These are phyloP conservation scores for Choristoneura fumiferana DNA, from an alignment of 1,140 invertebrate genomes.

Conservation along the genomic window DNA sequence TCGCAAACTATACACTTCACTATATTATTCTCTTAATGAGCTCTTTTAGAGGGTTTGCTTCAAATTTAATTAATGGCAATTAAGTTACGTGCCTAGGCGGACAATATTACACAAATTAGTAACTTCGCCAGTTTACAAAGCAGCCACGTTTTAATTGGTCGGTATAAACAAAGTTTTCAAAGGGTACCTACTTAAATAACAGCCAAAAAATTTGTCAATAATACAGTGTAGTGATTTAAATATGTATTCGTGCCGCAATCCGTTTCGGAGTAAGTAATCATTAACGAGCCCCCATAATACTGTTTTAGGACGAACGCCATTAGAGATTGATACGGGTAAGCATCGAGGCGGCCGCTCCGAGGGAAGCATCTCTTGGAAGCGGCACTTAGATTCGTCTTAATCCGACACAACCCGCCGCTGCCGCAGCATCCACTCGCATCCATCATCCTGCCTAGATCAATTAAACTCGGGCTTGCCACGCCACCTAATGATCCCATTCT, in stretches of 20 bases:
- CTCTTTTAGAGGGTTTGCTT: constrained; percentile 41
- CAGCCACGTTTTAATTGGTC: no score
- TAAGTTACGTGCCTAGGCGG: constrained; percentile 19
- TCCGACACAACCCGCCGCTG: constrained; percentile 26
- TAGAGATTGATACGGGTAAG: constrained; percentile 14
- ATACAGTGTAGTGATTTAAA: no score
- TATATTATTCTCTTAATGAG: constrained; percentile 44
- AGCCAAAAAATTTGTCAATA: no score
- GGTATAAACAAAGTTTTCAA: no score
- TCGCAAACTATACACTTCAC: constrained; percentile 48
- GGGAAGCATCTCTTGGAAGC: constrained; percentile 26
- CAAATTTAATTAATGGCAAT: constrained; percentile 45
- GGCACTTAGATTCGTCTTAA: constrained; percentile 43
- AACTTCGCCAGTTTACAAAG: no score
- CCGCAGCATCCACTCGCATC: constrained; percentile 33
- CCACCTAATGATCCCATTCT: constrained; percentile 24
- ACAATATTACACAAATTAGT: constrained; percentile 1
- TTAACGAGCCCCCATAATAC: constrained; percentile 1
- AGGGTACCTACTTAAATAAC: no score
- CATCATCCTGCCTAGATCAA: constrained; percentile 48
- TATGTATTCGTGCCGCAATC: neutral
- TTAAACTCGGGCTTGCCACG: constrained; percentile 35
- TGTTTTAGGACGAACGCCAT: constrained; percentile 11
- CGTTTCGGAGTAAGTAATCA: neutral
- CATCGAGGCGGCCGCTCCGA: constrained; percentile 7